phyloP scores from a whole-genome alignment of 2,888 invertebrate species.

The Standfussiana lucernea region DNA sequence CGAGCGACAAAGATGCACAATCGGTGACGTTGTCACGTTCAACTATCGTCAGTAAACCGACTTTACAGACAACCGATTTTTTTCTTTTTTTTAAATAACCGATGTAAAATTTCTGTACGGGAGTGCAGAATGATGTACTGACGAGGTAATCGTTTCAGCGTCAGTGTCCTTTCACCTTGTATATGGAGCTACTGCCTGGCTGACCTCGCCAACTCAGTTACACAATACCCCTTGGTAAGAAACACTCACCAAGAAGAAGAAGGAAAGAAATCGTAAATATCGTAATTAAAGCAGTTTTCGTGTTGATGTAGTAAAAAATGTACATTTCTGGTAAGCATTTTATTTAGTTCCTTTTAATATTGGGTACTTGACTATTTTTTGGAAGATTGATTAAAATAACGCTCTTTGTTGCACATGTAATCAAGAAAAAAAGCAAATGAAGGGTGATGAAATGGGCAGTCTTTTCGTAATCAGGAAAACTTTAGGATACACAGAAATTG shows the following conservation, averaged over 20 bases:
- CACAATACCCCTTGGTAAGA: not conserved
- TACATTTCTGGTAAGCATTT: slow-evolving; percentile 15
- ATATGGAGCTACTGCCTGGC: no score
- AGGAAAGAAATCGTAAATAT: not conserved
- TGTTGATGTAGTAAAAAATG: not conserved
- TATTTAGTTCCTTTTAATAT: not conserved
- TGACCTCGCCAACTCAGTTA: not conserved
- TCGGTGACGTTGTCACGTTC: no score
- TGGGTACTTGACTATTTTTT: slow-evolving; percentile 61
- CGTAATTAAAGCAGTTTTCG: not conserved
- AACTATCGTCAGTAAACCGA: no score
- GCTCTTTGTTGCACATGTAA: not conserved
- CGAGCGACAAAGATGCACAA: no score
- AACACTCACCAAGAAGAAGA: not conserved
- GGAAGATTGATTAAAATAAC: not conserved
- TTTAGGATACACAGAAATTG: not conserved
- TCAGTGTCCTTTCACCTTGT: no score
- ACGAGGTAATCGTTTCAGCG: no score
- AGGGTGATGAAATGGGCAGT: not conserved
- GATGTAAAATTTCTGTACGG: no score
- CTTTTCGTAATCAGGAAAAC: no score
- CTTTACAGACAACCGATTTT: no score
- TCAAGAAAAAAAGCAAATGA: not conserved
- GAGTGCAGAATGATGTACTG: no score
- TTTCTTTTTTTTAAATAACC: no score